phyloP scores from a whole-genome alignment of 2,888 invertebrate species.

The Andricus quercusramuli region DNA sequence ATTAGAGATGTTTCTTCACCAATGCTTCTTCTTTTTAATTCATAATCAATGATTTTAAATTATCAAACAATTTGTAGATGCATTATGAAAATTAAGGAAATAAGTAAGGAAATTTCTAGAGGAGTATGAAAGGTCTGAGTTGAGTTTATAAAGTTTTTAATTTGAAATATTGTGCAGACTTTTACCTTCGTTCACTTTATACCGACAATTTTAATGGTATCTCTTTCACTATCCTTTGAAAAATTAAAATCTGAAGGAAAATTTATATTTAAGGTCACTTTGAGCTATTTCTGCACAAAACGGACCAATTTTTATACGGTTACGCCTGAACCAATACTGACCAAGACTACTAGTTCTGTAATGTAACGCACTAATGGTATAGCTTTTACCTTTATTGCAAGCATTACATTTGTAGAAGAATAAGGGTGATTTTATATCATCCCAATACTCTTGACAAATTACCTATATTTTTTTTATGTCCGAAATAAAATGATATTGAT shows the following conservation, averaged over 20 bases:
- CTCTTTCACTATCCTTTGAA: not conserved
- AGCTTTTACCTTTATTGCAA: not conserved
- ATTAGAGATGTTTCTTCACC: not conserved
- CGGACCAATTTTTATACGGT: too few relatives aligned
- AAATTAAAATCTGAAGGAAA: too few relatives aligned
- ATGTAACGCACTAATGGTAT: not conserved
- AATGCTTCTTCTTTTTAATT: not conserved
- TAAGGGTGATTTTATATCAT: not conserved
- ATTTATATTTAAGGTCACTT: too few relatives aligned
- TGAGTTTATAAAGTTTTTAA: not conserved
- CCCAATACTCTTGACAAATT: not conserved
- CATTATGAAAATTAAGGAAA: too few relatives aligned
- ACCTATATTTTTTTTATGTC: not conserved
- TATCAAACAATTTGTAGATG: not conserved
- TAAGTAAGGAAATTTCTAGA: not conserved
- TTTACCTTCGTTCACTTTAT: not conserved
- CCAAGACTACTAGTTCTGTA: not conserved
- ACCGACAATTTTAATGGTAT: not conserved
- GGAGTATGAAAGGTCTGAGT: not conserved
- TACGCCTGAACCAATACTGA: too few relatives aligned
- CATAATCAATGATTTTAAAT: not conserved
- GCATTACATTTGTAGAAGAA: not conserved
- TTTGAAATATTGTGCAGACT: not conserved
- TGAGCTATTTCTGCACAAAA: too few relatives aligned
- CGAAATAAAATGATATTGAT: not conserved